Base-by-base conservation (phyloP, 2,113 vertebrate species). In the Zingel zingel region DNA sequence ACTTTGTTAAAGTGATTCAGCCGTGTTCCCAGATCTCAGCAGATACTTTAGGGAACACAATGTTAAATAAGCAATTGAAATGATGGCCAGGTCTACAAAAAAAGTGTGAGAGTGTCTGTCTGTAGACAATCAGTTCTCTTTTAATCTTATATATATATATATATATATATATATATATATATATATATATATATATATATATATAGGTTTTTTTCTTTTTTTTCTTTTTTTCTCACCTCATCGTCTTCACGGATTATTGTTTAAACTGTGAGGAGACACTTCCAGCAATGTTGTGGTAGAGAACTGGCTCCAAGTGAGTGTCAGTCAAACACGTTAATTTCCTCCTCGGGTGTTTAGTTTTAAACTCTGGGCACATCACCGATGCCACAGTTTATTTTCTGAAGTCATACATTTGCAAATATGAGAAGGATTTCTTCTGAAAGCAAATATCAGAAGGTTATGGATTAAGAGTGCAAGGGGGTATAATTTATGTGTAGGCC, bases 251-350 rank as follows among this genome's bases (percentile, higher is more conserved):
- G 47, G 86, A 87, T 89, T 83, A 86, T 88, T 91, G 77, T 87
- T 90, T 80, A 47, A 86, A 81, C 71, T 66, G 77, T 80, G 75
- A 84, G 84, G 48, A 78, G 82, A 89, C 82, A 83, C 78, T 83
- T 90, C 76, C 56, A 57, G 59, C 81, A 67, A 14, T 77, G 88
- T 85, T 88, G 86, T 86, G 86, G 86, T 86, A 53, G 59, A 10
- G 45, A 77, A 56, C 57, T 16, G 50, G 70, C 74, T 88, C 82
- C 78, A 78, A 90, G 80, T 68, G 64, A 6, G 72, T 87, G 91
- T 92, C 93, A 93, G 65, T 94, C 89, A 90, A 50, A 83, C 80
- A 61, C 77, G 45, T 93, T 95, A 12, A 93, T 93, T 93, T 94
- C 90, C 93, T 93, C 82, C 62, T 66, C 2, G 19, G 74, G 72